Percentiles rank a stretch among this genome's conserved stretches.
Conservation (phyloP, 1,140 invertebrate species). For the Zaprionus tsacasi region DNA sequence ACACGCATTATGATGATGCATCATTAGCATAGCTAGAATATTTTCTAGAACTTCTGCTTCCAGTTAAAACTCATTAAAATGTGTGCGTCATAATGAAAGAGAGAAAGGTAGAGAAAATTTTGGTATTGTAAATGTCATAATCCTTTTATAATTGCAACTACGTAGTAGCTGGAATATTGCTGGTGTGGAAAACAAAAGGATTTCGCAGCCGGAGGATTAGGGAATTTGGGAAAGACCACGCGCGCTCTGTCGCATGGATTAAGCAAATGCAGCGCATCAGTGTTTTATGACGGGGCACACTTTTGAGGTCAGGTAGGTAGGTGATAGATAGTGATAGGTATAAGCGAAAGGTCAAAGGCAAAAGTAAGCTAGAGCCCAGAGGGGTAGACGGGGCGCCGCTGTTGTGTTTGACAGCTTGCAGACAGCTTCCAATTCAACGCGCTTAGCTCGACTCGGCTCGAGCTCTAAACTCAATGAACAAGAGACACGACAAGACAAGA, state of each 20-base stretch:
- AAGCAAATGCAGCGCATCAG: slow-evolving; percentile 73
- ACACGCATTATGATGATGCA: not conserved
- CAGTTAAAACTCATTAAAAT: slow-evolving; percentile 76
- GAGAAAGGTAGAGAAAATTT: not conserved
- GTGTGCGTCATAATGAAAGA: slow-evolving; percentile 54
- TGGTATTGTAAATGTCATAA: slow-evolving; percentile 65
- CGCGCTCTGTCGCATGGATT: slow-evolving; percentile 55
- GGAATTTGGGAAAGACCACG: slow-evolving; percentile 77
- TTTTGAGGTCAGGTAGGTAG: slow-evolving; percentile 34
- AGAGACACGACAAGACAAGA: slow-evolving; percentile 8
- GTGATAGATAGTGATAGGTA: not conserved
- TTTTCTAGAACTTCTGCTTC: slow-evolving; percentile 43
- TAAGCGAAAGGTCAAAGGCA: slow-evolving; percentile 45
- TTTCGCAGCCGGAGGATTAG: slow-evolving; percentile 71
- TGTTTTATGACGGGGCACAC: slow-evolving; percentile 55
- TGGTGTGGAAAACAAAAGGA: slow-evolving; percentile 69
- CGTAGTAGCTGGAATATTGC: slow-evolving; percentile 70
- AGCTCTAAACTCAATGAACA: slow-evolving; percentile 25
- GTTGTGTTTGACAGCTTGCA: slow-evolving; percentile 65
- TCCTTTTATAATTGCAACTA: slow-evolving; percentile 81
- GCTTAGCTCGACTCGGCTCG: slow-evolving; percentile 50
- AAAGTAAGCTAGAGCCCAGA: slow-evolving; percentile 32
- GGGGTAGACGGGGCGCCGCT: slow-evolving; percentile 19
- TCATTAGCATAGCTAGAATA: slow-evolving; percentile 19
- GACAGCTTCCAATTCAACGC: slow-evolving; percentile 76